A percentile compares a stretch with the other conserved stretches of the same genome.
These are phyloP conservation scores for Meliscaeva auricollis DNA, from an alignment of 2,888 invertebrate species.

Conservation along the genomic window DNA sequence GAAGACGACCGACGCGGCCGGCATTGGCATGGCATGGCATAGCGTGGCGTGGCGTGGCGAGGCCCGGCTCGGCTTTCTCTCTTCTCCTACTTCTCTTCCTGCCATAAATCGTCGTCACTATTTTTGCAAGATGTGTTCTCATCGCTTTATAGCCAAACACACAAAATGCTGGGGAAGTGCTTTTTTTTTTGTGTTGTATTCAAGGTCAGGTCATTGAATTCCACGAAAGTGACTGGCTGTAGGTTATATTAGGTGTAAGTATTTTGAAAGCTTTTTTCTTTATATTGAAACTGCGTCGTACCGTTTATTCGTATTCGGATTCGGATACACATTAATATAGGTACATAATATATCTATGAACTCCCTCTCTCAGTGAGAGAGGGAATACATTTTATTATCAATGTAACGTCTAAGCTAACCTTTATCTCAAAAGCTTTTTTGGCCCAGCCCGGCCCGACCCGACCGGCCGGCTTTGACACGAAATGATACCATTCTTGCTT, in stretches of 20 bases:
- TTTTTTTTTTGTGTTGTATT: constrained; percentile 37
- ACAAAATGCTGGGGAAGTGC: constrained; percentile 57
- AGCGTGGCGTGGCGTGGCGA: not conserved
- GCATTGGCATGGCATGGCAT: not conserved
- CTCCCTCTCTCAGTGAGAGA: constrained; percentile 11
- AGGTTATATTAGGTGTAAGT: not conserved
- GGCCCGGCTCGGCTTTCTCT: not conserved
- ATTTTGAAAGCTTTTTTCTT: constrained; percentile 45
- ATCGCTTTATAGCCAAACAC: constrained; percentile 41
- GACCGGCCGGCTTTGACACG: constrained; percentile 9
- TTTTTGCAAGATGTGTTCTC: constrained; percentile 66
- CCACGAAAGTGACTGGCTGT: constrained; percentile 49
- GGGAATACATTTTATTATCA: constrained; percentile 30
- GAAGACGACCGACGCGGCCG: constrained; percentile 2
- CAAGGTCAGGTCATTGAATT: constrained; percentile 75
- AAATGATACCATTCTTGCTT: not conserved
- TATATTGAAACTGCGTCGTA: constrained; percentile 56
- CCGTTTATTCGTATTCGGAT: not conserved
- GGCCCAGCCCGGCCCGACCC: not conserved
- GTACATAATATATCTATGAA: constrained; percentile 1
- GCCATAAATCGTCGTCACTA: constrained; percentile 37
- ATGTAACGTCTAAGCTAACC: constrained; percentile 31
- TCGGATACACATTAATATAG: no score
- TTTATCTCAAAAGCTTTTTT: constrained; percentile 25
- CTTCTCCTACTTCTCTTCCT: constrained; percentile 33